These are phyloP conservation scores for Rhegmatorhina hoffmannsi DNA, from an alignment of 2,113 vertebrate genomes.

Conservation along the genomic window DNA sequence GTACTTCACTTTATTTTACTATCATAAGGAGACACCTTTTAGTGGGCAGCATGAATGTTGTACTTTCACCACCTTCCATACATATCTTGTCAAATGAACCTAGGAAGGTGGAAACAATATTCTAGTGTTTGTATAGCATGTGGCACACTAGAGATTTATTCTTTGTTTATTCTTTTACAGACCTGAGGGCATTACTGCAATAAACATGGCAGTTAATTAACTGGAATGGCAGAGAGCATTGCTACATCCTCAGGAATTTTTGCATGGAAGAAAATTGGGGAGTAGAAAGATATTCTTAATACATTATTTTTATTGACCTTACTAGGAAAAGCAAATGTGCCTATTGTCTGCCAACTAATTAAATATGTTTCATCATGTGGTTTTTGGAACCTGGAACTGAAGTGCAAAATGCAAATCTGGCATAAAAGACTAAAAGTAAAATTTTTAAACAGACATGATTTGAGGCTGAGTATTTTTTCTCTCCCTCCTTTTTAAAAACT, in stretches of 20 bases:
- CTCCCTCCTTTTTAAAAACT: neutral
- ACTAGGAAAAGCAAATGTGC: neutral
- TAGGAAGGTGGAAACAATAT: neutral
- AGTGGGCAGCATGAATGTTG: neutral
- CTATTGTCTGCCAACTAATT: neutral
- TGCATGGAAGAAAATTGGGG: neutral
- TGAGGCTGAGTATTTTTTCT: neutral
- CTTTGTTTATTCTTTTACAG: neutral
- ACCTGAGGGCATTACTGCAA: neutral
- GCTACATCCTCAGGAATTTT: neutral
- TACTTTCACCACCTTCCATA: neutral
- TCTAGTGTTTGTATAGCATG: neutral
- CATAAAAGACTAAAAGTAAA: neutral
- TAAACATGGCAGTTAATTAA: neutral
- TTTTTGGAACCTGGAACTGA: neutral
- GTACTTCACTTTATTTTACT: neutral
- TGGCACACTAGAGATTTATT: neutral
- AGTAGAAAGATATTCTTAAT: neutral
- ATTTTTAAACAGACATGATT: neutral
- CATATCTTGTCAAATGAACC: neutral
- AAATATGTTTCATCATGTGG: neutral
- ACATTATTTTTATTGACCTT: neutral
- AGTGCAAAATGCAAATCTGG: neutral
- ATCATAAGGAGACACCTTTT: neutral
- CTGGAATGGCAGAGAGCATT: neutral